Conservation (phyloP, 2,797 vertebrate species). For the Pangasius sanitwongsei region DNA sequence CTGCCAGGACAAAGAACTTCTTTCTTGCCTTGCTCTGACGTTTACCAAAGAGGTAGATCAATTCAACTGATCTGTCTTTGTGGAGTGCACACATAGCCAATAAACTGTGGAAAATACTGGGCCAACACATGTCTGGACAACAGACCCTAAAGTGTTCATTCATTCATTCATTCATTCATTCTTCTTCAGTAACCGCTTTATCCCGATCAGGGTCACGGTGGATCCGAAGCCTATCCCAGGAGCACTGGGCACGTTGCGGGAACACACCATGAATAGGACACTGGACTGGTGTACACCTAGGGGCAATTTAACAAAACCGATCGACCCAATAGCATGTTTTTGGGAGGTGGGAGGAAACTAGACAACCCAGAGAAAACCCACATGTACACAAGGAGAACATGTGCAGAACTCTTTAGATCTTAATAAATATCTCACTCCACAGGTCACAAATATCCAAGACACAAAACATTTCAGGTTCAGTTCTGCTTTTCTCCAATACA, state of each 20-base stretch:
- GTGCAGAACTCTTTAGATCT: slow-evolving; percentile 28
- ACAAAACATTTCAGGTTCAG: slow-evolving; percentile 43
- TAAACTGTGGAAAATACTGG: slow-evolving; percentile 24
- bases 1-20: not conserved
- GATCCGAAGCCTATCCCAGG: not conserved
- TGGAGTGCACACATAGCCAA: slow-evolving; percentile 16
- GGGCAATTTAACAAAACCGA: not conserved
- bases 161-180: not conserved
- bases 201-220: not conserved
- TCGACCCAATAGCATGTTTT: not conserved
- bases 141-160: slow-evolving; percentile 39
- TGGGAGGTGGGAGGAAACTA: not conserved
- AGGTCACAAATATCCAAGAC: slow-evolving; percentile 45
- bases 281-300: not conserved
- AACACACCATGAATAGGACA: not conserved
- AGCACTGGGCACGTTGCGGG: too few relatives aligned
- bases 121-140: slow-evolving; percentile 12
- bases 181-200: not conserved
- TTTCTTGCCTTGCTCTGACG: slow-evolving; percentile 25
- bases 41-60: slow-evolving; percentile 55
- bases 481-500: slow-evolving; percentile 28
- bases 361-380: not conserved
- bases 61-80: slow-evolving; percentile 54
- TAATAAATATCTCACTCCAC: slow-evolving; percentile 46
- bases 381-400: not conserved